Percentiles rank a stretch among this genome's conserved stretches.
phyloP scores from a whole-genome alignment of 2,797 vertebrate species.

The Tauraco hartlaubi region DNA sequence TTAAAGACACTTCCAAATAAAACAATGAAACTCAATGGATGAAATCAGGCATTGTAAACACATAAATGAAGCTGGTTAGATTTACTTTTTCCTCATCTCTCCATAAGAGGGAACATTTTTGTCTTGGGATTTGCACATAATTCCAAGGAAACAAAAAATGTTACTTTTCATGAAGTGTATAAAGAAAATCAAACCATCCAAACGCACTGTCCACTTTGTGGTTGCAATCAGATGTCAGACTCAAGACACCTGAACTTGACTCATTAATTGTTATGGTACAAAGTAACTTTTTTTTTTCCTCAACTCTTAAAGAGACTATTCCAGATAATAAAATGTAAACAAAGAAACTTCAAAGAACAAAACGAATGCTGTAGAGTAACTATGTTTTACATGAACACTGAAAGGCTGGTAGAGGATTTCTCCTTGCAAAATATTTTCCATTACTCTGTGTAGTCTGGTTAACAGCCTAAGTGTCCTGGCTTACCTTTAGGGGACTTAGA shows the following conservation, averaged over 20 bases:
- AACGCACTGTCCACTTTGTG: not conserved
- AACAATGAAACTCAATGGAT: not conserved
- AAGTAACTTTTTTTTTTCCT: not conserved
- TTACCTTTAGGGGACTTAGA: slow-evolving; percentile 22
- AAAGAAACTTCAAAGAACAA: slow-evolving; percentile 48
- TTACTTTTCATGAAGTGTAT: not conserved
- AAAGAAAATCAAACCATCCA: not conserved
- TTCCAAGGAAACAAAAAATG: not conserved
- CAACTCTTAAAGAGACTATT: not conserved
- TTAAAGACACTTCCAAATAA: slow-evolving; percentile 11
- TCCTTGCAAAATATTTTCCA: slow-evolving; percentile 22
- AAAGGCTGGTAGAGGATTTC: not conserved
- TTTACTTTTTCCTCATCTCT: not conserved
- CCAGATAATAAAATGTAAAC: slow-evolving; percentile 44
- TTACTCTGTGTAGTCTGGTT: not conserved
- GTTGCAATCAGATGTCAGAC: not conserved
- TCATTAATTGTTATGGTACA: not conserved
- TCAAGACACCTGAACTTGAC: not conserved
- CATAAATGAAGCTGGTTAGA: not conserved
- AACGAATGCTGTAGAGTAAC: not conserved
- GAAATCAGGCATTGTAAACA: not conserved
- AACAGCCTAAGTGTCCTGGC: not conserved
- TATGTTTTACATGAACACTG: not conserved
- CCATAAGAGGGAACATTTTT: slow-evolving; percentile 23
- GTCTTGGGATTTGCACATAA: not conserved